Evolutionary conservation across 2,797 vertebrate species (phyloP), one percentile per base, ranked within the genome.

Genomic region (Cyclopterus lumpus): DNA sequence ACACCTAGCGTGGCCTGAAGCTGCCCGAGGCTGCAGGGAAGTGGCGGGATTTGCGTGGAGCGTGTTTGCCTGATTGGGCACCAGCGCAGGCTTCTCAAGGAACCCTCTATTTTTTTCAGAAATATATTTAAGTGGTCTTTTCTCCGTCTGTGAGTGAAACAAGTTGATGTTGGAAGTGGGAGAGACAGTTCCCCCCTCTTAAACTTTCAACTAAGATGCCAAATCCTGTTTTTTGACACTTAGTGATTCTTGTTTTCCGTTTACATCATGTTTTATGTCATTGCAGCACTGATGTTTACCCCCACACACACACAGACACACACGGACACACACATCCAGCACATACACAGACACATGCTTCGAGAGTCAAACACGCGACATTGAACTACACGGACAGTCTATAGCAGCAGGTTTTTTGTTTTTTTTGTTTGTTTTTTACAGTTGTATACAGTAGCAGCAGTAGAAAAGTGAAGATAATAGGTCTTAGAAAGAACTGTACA

Each of bases 1-100:
- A 96, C 95, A 94, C 96, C 96, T 95, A 95, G 93, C 94, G 96
- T 96, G 96, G 94, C 94, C 97, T 95, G 95, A 96, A 95, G 90
- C 88, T 93, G 87, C 92, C 89, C 86, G 46, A 82, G 94, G 95
- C 95, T 87, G 89, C 82, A 82, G 89, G 80, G 90, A 83, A 80
- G 83, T 82, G 90, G 82, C 11, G 67, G 89, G 86, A 81, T 87
- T 81, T 86, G 83, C 77, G 79, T 75, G 80, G 79, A 86, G 88
- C 36, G 69, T 53, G 78, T 87, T 89, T 67, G 83, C 86, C 91
- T 88, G 83, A 86, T 85, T 76, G 77, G 88, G 82, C 89, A 79
- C 91, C 89, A 88, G 80, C 89, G 86, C 84, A 88, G 92, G 92
- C 96, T 95, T 95, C 94, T 93, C 94, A 93, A 95, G 94, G 94